phyloP scores from a whole-genome alignment of 64 coral and sea anemone species.

The Acropora yongei region DNA sequence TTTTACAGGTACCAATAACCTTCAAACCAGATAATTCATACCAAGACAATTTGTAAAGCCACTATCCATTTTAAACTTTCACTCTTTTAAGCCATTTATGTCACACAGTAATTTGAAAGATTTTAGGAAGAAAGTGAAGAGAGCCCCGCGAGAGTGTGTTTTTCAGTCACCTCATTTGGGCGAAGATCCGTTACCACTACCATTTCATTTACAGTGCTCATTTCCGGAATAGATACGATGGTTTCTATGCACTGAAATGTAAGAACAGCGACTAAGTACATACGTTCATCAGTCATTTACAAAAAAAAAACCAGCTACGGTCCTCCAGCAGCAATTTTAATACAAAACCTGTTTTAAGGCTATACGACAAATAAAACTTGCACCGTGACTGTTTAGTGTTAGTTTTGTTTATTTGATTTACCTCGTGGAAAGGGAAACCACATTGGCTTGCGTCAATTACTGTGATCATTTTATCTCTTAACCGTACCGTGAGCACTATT shows the following conservation, averaged over 20 bases:
- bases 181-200: conserved; percentile 34
- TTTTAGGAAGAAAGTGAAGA: not conserved
- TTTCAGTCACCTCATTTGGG: conserved; percentile 29
- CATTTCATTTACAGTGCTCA: conserved; percentile 48
- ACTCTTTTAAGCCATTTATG: not conserved
- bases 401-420: too few species aligned
- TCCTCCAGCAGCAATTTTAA: too few species aligned
- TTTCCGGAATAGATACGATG: conserved; percentile 23
- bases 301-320: too few species aligned
- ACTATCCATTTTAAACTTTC: not conserved
- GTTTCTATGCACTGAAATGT: conserved; percentile 31
- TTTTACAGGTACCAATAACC: too few species aligned
- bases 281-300: not conserved
- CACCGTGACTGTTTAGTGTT: too few species aligned
- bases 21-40: too few species aligned
- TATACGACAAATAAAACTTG: too few species aligned
- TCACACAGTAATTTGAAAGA: not conserved
- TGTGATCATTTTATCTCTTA: too few species aligned
- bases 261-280: conserved; percentile 9
- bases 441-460: too few species aligned
- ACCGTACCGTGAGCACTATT: too few species aligned
- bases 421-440: too few species aligned
- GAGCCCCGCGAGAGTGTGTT: not conserved
- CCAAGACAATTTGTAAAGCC: not conserved
- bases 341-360: too few species aligned